These are phyloP conservation scores for Sitta carolinensis DNA, from an alignment of 2,797 vertebrate genomes.

Conservation along the genomic window DNA sequence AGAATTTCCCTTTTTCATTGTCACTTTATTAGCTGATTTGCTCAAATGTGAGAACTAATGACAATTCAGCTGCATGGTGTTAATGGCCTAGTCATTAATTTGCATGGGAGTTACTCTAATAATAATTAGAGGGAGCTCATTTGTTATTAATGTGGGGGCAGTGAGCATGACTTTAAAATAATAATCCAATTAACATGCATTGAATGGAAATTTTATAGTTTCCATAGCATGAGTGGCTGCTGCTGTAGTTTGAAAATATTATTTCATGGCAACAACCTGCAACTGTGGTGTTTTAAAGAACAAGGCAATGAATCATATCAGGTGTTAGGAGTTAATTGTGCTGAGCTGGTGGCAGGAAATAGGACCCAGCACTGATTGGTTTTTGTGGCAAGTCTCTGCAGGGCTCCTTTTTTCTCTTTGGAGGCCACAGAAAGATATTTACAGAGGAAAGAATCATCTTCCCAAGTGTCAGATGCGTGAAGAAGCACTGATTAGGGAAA, in stretches of 20 bases:
- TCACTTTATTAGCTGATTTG: not conserved
- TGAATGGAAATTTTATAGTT: not conserved
- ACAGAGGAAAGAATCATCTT: not conserved
- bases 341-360: not conserved
- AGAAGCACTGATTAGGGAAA: not conserved
- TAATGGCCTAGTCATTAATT: conserved; percentile 47
- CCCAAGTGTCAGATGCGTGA: fast-evolving
- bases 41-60: conserved; percentile 34
- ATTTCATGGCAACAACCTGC: not conserved
- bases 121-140: conserved; percentile 27
- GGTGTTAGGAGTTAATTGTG: not conserved
- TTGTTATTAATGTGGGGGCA: conserved; percentile 27
- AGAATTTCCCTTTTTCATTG: conserved; percentile 14
- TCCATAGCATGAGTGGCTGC: not conserved
- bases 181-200: conserved; percentile 47
- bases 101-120: conserved; percentile 44
- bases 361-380: not conserved
- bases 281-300: not conserved
- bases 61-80: not conserved
- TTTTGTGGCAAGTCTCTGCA: not conserved
- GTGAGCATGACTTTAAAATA: conserved; percentile 44
- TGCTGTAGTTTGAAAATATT: not conserved
- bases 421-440: not conserved
- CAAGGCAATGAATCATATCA: not conserved
- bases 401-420: not conserved